Percentiles rank a stretch among this genome's conserved stretches.
phyloP scores from a whole-genome alignment of 2,797 vertebrate genomes.

The Rhincodon typus region DNA sequence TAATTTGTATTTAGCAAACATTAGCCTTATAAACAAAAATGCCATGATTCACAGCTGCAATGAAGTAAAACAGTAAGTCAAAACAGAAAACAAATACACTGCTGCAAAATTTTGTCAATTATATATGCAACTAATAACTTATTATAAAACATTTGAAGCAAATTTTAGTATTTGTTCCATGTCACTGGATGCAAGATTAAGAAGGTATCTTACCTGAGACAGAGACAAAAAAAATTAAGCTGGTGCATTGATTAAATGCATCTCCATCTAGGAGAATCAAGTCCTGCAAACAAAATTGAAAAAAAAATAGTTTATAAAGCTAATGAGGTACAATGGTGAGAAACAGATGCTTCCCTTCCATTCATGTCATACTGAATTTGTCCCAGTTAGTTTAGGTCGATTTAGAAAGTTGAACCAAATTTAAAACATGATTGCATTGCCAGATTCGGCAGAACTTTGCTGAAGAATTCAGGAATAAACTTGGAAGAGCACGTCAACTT shows the following conservation, averaged over 20 bases:
- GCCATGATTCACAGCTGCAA: background rate
- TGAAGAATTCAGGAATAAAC: slow-evolving; percentile 11
- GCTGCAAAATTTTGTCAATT: background rate
- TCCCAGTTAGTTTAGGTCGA: background rate
- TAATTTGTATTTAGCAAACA: background rate
- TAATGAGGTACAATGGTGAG: background rate
- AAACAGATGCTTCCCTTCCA: background rate
- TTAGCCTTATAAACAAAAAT: background rate
- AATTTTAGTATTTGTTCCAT: background rate
- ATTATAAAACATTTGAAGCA: background rate
- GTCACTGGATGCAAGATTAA: background rate
- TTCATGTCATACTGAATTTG: background rate
- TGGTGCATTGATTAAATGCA: background rate
- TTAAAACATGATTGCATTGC: slow-evolving; percentile 22
- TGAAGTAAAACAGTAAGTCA: background rate
- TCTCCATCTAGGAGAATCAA: background rate
- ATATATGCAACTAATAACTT: background rate
- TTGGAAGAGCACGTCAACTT: too few species aligned
- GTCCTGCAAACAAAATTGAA: background rate
- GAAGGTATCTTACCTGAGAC: background rate
- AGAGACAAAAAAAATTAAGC: background rate
- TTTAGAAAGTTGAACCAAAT: background rate
- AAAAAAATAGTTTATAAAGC: background rate
- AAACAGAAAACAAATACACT: background rate
- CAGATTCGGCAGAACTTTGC: background rate